Conservation (phyloP, 2,113 vertebrate species). For the Cololabis saira region DNA sequence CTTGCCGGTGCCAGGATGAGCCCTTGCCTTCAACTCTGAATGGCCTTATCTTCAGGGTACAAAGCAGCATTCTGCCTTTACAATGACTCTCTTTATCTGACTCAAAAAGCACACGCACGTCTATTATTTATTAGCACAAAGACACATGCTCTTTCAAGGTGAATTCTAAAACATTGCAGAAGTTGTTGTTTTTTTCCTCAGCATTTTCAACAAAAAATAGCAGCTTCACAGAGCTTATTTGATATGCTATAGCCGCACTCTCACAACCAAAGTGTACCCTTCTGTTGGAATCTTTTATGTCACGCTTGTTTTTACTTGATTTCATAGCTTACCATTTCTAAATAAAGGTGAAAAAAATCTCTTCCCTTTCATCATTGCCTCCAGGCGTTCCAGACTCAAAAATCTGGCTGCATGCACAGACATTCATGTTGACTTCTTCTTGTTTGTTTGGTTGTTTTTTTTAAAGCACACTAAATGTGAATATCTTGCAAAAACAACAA, state of each 20-base stretch:
- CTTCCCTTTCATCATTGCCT: background rate
- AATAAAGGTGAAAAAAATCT: conserved; percentile 3
- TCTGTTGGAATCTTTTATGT: background rate
- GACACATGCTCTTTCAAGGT: conserved; percentile 43
- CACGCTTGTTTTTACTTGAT: background rate
- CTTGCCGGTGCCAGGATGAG: conserved; percentile 18
- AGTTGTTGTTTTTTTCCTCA: no score
- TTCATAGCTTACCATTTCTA: background rate
- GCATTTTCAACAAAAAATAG: conserved; percentile 2
- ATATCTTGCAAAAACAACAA: conserved; percentile 3
- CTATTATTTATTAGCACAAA: conserved; percentile 58
- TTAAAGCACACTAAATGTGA: conserved; percentile 9
- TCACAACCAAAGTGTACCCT: background rate
- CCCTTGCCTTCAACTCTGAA: conserved; percentile 34
- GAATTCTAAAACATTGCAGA: conserved; percentile 23
- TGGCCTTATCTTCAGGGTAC: conserved; percentile 54
- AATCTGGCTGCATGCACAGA: background rate
- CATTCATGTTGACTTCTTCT: background rate
- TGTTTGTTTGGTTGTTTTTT: background rate
- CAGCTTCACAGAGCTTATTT: conserved; percentile 5
- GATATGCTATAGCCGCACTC: background rate
- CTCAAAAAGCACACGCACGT: conserved; percentile 26
- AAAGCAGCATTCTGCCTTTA: conserved; percentile 52
- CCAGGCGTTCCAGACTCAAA: background rate
- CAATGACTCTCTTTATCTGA: conserved; percentile 58